Base-by-base conservation (phyloP, 1,140 invertebrate genomes). In the Drosophila ambigua region DNA sequence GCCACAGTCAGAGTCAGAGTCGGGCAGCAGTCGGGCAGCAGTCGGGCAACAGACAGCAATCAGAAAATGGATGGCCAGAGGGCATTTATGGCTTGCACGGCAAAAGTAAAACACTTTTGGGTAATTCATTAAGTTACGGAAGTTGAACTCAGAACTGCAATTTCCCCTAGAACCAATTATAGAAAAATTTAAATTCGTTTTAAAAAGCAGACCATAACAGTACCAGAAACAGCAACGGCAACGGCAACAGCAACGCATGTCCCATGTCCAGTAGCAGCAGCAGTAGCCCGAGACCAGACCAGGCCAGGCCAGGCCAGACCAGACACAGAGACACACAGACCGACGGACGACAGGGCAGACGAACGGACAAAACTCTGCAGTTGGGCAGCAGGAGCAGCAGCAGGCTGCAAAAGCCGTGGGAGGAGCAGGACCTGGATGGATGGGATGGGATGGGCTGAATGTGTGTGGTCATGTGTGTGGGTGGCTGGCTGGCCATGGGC, bases 141-240 rank as follows among this genome's bases (percentile, higher is more conserved):
- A 92, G 91, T 91, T 91, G 87, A 90, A 92, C 91, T 92, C 87
- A 90, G 89, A 91, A 92, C 91, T 91, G 91, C 87, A 92, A 92
- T 92, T 92, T 92, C 91, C 91, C 90, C 88, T 90, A 90, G 83
- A 90, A 91, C 80, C 90, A 92, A 92, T 92, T 92, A 92, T 81
- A 91, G 89, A 91, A 91, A 91, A 91, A 88, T 90, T 91, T 91
- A 91, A 92, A 92, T 90, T 91, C 84, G 82, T 87, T 90, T 90
- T 88, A 88, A 89, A 75, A 83, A 69, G 68, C 84, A 83, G 72
- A 78, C 81, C 77, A 35, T 20, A 20, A 63, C 55, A 39, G 73
- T 79, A 28, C 13, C 31, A 28, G 35, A 13, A 35, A 1, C 35
- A 39, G 9, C 9, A 39, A 4, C 35, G 13, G 35, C 16, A 72